Base-by-base conservation (phyloP, 2,888 invertebrate species). In the Desoria tigrina region DNA sequence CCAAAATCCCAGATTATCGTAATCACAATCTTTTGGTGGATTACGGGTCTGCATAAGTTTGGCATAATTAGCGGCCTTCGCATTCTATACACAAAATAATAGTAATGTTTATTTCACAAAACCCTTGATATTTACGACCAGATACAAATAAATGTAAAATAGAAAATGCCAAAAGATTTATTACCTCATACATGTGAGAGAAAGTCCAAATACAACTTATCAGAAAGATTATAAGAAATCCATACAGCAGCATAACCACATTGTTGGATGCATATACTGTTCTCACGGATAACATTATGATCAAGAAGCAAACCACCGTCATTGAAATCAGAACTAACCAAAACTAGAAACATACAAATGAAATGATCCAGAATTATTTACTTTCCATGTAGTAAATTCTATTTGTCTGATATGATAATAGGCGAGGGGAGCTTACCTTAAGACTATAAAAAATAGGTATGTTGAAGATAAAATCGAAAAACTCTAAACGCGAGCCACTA, bases 141-240 rank as follows among this genome's bases (percentile, higher is more conserved):
- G n/a, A n/a, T n/a, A n/a, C n/a, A n/a, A n/a, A n/a, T n/a, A n/a
- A n/a, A n/a, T n/a, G n/a, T n/a, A n/a, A n/a, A n/a, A n/a, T n/a
- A n/a, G n/a, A n/a, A n/a, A n/a, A n/a, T n/a, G n/a, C n/a, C n/a
- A n/a, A n/a, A n/a, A n/a, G n/a, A n/a, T n/a, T n/a, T n/a, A n/a
- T 63, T 21, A 68, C 68, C 64, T 75, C 72, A 58, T 65, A 68
- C 51, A 66, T 54, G 14, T 65, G 58, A 6, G 65, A 63, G 66
- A 65, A 75, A n/a, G 57, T 66, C 73, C 74, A 74, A 1, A 74
- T 72, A 50, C 73, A 74, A 21, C 75, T 73, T 42, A 75, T 16
- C 9, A 74, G 63, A 42, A 73, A 68, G 18, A 71, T 61, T 2
- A 74, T 62, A 23, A 71, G 37, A 51, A 75, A 68, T 24, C 66